Evolutionary conservation across 2,797 vertebrate species (phyloP), one percentile per base, ranked within the genome.

Genomic region (Scolopax bukidnonensis): DNA sequence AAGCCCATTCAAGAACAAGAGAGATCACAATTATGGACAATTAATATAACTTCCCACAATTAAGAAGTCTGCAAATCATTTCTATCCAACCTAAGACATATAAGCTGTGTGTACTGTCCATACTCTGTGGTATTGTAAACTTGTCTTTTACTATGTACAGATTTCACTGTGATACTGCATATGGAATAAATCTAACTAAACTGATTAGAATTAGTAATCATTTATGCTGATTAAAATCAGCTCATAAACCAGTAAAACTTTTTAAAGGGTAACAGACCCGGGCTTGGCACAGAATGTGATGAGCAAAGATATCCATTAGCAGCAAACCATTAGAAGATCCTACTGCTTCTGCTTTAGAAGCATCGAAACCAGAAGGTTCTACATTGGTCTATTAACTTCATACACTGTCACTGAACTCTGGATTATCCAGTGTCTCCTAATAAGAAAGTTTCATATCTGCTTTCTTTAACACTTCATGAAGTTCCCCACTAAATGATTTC

Each of bases 31-130:
- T 53, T 68, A 84, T 4, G 16, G 16, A 67, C 10, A 90, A 80
- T 28, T 40, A 50, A 64, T n/a, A 32, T 11, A 78, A 54, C 16
- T 48, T 56, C 43, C 15, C 56, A 83, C 33, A 77, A 50, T 20
- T 20, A 67, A 54, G 38, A 61, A 84, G 28, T 14, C 8, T 36
- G n/a, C 43, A 71, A 43, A 57, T 74, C 53, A 69, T 33, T 87
- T 69, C 67, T 68, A 65, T 56, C 40, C 28, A 60, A 54, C 11
- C 18, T 56, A 57, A 67, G 16, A 74, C 84, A 59, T 32, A 47
- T 30, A 57, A 43, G 60, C 20, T 47, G 47, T 47, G 47, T 23
- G 23, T 47, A 47, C 47, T 47, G 59, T 0, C 0, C 1, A 2
- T 27, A 61, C 3, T 67, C 30, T 51, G 8, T 53, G 56, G 71